Evolutionary conservation across 2,113 vertebrate species (phyloP), one percentile per base, ranked within the genome.

Genomic region (Sylvia atricapilla): DNA sequence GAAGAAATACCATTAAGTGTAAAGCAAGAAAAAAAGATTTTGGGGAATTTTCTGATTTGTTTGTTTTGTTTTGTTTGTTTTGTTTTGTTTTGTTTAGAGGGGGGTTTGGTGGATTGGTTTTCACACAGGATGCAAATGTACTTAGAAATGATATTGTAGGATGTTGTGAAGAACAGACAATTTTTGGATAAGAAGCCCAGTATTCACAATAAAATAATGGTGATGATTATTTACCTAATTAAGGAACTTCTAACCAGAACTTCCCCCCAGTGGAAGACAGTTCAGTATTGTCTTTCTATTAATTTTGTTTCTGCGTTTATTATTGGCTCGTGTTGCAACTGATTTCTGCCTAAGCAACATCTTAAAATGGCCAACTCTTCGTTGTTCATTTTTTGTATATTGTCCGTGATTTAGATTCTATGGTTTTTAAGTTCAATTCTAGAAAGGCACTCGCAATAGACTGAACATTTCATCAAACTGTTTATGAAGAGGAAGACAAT

Each of bases 91-190:
- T 52, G 21, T 43, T 84, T 62, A 53, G 5, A n/a, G 5, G 7
- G 2, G 4, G 18, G 3, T 47, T 35, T 24, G 10, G 27, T 33
- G 21, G 3, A 30, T 47, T 47, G 5, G 0, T 35, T 58, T 27
- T 31, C 10, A 7, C 39, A 30, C 2, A 58, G 7, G 12, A 12
- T 49, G 10, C 1, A 83, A 83, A 6, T 0, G 0, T 15, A 13
- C 39, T 59, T 63, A 46, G 25, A 10, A 72, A 37, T 16, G 1
- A 4, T 75, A 1, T 24, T 58, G 37, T 19, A 47, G 12, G 21
- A 10, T 30, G 11, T 9, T 56, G 13, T 27, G 1, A 4, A 41
- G 4, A 52, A 35, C 10, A 66, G 11, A 39, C 0, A 58, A 14
- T 3, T 18, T 63, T 59, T 64, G 4, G 24, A 46, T 50, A 15